A percentile compares a stretch with the other conserved stretches of the same genome.
Conservation (phyloP, 2,888 invertebrate genomes). For the Dione vanillae region DNA sequence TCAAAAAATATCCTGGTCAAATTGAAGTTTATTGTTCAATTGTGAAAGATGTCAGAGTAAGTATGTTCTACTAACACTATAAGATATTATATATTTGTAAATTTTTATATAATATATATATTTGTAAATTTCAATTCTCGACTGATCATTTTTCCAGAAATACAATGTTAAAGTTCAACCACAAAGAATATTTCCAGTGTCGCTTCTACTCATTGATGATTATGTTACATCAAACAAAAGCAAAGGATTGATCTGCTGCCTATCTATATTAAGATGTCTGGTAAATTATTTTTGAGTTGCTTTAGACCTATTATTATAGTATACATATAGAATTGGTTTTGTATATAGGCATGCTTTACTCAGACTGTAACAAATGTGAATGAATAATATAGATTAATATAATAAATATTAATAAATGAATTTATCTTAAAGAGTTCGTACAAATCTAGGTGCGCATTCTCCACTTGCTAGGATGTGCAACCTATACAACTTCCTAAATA, state of each 20-base stretch:
- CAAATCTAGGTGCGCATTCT: too few species aligned
- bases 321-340: too few species aligned
- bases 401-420: too few species aligned
- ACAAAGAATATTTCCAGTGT: conserved; percentile 62
- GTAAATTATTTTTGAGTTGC: conserved; percentile 54
- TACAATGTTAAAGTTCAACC: conserved; percentile 60
- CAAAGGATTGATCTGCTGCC: conserved; percentile 67
- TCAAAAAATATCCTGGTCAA: conserved; percentile 69
- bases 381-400: too few species aligned
- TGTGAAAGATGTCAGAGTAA: conserved; percentile 60
- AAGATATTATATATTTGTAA: background rate
- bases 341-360: too few species aligned
- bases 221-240: conserved; percentile 61
- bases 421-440: too few species aligned
- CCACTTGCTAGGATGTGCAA: too few species aligned
- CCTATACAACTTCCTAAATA: too few species aligned
- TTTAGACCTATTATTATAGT: background rate
- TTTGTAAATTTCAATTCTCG: background rate
- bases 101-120: background rate
- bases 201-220: conserved; percentile 70
- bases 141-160: conserved; percentile 58
- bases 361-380: too few species aligned
- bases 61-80: conserved; percentile 15
- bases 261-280: conserved; percentile 61
- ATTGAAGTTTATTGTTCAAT: conserved; percentile 66